Conservation (phyloP, 2,888 invertebrate genomes). For the Lasioglossum leucozonium region DNA sequence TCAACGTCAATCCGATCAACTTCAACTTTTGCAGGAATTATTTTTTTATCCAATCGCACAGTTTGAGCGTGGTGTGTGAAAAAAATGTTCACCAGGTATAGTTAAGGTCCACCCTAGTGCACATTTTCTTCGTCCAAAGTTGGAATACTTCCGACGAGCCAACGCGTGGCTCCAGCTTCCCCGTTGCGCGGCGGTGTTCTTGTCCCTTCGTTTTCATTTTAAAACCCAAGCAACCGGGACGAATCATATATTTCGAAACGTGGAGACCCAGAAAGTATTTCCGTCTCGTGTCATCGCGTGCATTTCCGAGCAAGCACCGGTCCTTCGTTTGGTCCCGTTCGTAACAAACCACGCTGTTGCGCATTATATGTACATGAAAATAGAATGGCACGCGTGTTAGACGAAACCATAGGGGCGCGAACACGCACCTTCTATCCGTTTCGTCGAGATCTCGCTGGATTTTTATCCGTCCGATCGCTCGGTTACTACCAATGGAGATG, state of each 20-base stretch:
- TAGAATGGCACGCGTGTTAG: slow-evolving; percentile 78
- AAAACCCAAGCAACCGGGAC: background rate
- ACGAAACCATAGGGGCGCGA: slow-evolving; percentile 72
- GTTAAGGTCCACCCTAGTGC: no score
- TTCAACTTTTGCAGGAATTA: no score
- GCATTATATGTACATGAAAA: slow-evolving; percentile 78
- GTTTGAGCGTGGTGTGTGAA: no score
- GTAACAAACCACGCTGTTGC: slow-evolving; percentile 64
- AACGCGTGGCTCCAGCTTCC: background rate
- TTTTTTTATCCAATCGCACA: no score
- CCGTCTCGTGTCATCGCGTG: slow-evolving; percentile 78
- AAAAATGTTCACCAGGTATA: no score
- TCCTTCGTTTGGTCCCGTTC: slow-evolving; percentile 24
- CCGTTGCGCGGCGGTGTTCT: background rate
- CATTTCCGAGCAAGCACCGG: slow-evolving; percentile 62
- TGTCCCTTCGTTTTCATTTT: slow-evolving; percentile 12
- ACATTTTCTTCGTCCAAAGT: background rate
- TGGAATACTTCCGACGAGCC: background rate
- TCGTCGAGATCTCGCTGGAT: background rate
- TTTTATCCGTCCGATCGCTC: background rate
- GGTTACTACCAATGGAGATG: no score
- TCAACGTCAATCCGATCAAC: no score
- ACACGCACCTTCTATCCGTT: slow-evolving; percentile 19
- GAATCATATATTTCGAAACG: slow-evolving; percentile 7
- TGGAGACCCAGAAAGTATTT: slow-evolving; percentile 67